Evolutionary conservation across 2,113 vertebrate species (phyloP), one percentile per base, ranked within the genome.

Genomic region (Nipponia nippon): DNA sequence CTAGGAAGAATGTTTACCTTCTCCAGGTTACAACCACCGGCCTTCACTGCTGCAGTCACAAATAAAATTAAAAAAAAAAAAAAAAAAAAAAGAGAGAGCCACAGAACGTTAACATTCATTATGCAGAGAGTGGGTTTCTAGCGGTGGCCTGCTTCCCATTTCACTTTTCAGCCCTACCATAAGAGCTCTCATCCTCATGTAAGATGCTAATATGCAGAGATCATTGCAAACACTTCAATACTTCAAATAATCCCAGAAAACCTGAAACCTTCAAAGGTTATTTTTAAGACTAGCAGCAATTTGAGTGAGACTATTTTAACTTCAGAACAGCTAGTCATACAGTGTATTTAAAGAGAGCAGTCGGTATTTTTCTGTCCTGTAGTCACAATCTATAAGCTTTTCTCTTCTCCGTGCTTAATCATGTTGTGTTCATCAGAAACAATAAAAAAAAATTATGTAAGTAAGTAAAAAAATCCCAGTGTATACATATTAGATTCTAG

Each of bases 11-110:
- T 98, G 95, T 98, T 98, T 58, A 98, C 98, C 93, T 98, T 98
- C 90, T 99, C 99, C 94, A 98, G 95, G 94, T 98, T 98, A 96
- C 98, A 98, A 65, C 97, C 97, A n/a, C 97, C 97, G 77, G 97
- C 95, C 62, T 98, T 98, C 93, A 98, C 98, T 96, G 98, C 98
- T 99, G 97, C 53, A 97, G 20, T 34, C 61, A 95, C 22, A 98
- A 34, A 95, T 5, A 38, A 38, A 38, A 38, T 38, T 8, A 38
- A 38, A 38, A 38, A 38, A 38, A 8, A 38, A 38, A 38, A 38
- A 38, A 38, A 38, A 38, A 38, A 38, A 38, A 38, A 38, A 9
- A 38, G 38, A 38, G 38, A 38, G 38, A 38, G 38, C 38, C 38
- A 38, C 38, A 38, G 38, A 38, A 38, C 38, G 38, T 38, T 38